These are phyloP conservation scores for Torymus tubicola DNA, from an alignment of 2,888 invertebrate genomes.

Conservation along the genomic window DNA sequence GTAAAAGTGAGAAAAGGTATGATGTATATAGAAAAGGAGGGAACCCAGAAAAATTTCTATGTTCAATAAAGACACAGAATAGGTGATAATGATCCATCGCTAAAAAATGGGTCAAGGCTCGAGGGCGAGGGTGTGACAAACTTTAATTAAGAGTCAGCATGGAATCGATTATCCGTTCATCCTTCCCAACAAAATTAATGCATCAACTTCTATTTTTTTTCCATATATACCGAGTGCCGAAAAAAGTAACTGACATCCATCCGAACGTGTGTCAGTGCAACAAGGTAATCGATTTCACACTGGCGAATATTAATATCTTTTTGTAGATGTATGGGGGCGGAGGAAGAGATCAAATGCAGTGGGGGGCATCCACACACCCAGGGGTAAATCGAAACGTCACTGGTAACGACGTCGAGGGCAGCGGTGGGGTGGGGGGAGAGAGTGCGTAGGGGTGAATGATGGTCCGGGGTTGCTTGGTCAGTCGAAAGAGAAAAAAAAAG, in stretches of 20 bases:
- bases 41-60: conserved; percentile 14
- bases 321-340: background rate
- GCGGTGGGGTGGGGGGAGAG: conserved; percentile 35
- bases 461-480: conserved; percentile 59
- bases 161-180: conserved; percentile 6
- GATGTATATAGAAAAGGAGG: background rate
- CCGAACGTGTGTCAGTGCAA: background rate
- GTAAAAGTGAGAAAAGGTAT: conserved; percentile 1
- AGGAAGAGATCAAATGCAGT: conserved; percentile 61
- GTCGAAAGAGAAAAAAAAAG: conserved; percentile 52
- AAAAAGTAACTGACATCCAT: no score
- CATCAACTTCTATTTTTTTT: background rate
- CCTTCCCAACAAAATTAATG: background rate
- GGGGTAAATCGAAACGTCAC: conserved; percentile 46
- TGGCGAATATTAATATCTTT: conserved; percentile 29
- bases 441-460: conserved; percentile 11
- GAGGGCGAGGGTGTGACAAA: background rate
- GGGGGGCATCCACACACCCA: conserved; percentile 46
- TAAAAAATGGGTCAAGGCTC: conserved; percentile 12
- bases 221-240: no score
- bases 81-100: conserved; percentile 21
- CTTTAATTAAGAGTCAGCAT: background rate
- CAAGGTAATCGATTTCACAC: conserved; percentile 44
- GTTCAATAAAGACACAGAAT: background rate
- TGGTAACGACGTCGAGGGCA: conserved; percentile 56